Conservation (phyloP, 2,888 invertebrate genomes). For the Temnothorax rugatulus region DNA sequence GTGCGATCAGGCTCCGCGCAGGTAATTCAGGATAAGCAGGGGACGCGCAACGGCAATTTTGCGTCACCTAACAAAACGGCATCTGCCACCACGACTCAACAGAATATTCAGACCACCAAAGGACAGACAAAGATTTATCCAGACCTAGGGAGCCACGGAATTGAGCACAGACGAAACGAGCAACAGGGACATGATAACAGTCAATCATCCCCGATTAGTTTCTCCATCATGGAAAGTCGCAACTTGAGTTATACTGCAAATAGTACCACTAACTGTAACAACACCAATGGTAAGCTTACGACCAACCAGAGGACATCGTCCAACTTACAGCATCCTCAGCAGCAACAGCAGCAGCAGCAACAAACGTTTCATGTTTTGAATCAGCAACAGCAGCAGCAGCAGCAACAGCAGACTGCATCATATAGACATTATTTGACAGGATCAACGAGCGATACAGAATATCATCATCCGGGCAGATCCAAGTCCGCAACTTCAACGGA, state of each 20-base stretch:
- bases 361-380: conserved; percentile 86
- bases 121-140: conserved; percentile 93
- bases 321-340: conserved; percentile 77
- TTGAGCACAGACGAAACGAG: conserved; percentile 84
- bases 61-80: conserved; percentile 86
- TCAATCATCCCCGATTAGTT: conserved; percentile 92
- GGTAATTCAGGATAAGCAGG: conserved; percentile 84
- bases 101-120: conserved; percentile 90
- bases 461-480: conserved; percentile 88
- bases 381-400: conserved; percentile 83
- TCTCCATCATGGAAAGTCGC: conserved; percentile 91
- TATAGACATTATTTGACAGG: conserved; percentile 90
- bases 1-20: conserved; percentile 79
- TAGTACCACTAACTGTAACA: conserved; percentile 84
- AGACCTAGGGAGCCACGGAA: conserved; percentile 87
- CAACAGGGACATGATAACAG: conserved; percentile 88
- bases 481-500: conserved; percentile 89
- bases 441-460: conserved; percentile 88
- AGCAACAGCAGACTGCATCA: conserved; percentile 87
- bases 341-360: conserved; percentile 85
- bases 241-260: conserved; percentile 89
- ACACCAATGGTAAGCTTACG: conserved; percentile 76
- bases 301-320: conserved; percentile 78
- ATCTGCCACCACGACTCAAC: conserved; percentile 69
- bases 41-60: conserved; percentile 87